Conservation (phyloP, 2,888 invertebrate species). For the Slavum lentiscoides region DNA sequence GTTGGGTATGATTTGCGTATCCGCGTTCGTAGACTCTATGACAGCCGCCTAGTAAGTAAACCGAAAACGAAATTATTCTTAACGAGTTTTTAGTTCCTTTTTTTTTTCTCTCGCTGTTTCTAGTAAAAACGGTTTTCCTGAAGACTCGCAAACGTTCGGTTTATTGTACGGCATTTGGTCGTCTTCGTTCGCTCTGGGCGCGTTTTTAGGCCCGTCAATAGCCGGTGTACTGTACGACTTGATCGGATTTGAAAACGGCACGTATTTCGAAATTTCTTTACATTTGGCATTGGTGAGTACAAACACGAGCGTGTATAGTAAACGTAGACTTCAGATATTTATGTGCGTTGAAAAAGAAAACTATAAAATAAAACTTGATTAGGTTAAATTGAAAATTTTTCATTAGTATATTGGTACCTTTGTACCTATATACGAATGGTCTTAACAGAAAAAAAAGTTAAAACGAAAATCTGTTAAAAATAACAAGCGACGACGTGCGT, state of each 20-base stretch:
- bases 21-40: slow-evolving; percentile 63
- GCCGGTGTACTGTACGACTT: slow-evolving; percentile 60
- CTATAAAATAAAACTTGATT: too few species aligned
- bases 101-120: slow-evolving; percentile 36
- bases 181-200: slow-evolving; percentile 64
- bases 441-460: too few species aligned
- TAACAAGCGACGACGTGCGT: too few species aligned
- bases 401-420: too few species aligned
- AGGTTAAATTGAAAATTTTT: too few species aligned
- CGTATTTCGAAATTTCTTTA: slow-evolving; percentile 59
- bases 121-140: slow-evolving; percentile 61
- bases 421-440: too few species aligned
- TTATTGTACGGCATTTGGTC: slow-evolving; percentile 66
- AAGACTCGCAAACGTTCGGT: slow-evolving; percentile 65
- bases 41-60: slow-evolving; percentile 61
- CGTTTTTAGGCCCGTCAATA: slow-evolving; percentile 61
- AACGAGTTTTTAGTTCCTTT: background rate
- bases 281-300: slow-evolving; percentile 59
- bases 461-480: too few species aligned
- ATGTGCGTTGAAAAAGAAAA: too few species aligned
- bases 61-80: background rate
- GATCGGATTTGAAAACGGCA: slow-evolving; percentile 60
- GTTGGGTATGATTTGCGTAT: slow-evolving; percentile 62
- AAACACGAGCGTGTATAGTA: background rate
- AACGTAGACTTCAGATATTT: too few species aligned